Percentiles rank a stretch among this genome's conserved stretches.
phyloP scores from a whole-genome alignment of 2,113 vertebrate species.

The Sterrhoptilus dennistouni region DNA sequence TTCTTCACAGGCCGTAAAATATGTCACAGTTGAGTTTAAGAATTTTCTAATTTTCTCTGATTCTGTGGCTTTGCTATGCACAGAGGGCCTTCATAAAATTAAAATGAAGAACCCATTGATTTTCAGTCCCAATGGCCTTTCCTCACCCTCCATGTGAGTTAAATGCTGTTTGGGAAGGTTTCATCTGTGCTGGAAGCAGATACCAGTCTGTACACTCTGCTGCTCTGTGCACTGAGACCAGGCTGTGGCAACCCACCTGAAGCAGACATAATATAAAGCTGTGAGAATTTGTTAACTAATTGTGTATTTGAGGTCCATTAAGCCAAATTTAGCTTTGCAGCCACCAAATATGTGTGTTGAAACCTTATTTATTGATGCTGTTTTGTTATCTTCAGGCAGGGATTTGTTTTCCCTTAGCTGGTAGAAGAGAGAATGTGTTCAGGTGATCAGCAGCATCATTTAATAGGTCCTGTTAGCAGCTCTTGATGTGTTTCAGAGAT shows the following conservation, averaged over 20 bases:
- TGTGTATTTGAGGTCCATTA: background rate
- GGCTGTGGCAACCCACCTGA: background rate
- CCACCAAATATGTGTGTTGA: background rate
- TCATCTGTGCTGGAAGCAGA: background rate
- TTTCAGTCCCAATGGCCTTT: background rate
- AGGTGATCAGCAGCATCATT: background rate
- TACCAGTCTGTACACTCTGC: background rate
- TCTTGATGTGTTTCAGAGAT: background rate
- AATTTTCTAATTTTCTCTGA: background rate
- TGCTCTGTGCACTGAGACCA: background rate
- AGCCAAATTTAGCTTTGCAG: background rate
- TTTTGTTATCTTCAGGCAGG: background rate
- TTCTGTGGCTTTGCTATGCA: background rate
- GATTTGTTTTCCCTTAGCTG: background rate
- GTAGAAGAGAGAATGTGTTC: background rate
- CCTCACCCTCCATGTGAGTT: fast-evolving
- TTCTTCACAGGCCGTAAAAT: background rate
- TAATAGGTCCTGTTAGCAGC: background rate
- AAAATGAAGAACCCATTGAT: background rate
- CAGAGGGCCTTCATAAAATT: background rate
- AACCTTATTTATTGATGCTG: background rate
- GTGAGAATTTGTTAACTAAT: background rate
- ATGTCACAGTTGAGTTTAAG: background rate
- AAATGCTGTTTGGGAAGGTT: background rate
- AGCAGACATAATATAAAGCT: background rate